These are phyloP conservation scores for Crotalus horridus DNA, from an alignment of 2,113 vertebrate species.

Conservation along the genomic window DNA sequence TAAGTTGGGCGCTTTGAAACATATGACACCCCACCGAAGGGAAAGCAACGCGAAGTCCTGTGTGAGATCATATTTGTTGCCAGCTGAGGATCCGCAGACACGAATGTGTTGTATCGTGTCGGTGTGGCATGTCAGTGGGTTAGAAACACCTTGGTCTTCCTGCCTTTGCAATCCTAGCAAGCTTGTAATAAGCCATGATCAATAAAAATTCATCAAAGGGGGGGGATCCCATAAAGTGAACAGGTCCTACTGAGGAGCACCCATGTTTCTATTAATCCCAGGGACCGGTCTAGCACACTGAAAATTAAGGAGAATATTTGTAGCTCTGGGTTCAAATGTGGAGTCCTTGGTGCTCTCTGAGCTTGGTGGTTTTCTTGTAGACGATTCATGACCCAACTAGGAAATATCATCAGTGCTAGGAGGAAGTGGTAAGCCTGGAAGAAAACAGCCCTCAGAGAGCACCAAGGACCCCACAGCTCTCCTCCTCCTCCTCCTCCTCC, in stretches of 20 bases:
- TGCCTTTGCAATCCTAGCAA: neutral
- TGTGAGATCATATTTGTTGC: neutral
- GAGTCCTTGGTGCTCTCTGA: no score
- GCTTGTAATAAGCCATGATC: neutral
- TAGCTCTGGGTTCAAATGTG: no score
- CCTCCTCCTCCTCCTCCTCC: no score
- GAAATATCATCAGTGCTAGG: no score
- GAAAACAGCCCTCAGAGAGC: no score
- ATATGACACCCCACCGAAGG: neutral
- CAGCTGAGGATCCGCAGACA: neutral
- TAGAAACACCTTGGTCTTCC: neutral
- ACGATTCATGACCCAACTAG: no score
- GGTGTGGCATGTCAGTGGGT: neutral
- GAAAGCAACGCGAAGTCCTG: neutral
- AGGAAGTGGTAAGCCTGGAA: no score
- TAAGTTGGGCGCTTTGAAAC: neutral
- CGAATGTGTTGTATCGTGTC: neutral
- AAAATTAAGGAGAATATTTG: neutral
- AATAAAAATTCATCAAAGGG: neutral
- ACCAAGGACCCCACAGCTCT: no score
- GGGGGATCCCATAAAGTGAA: neutral
- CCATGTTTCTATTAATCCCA: neutral
- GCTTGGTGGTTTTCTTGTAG: no score
- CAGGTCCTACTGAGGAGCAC: neutral
- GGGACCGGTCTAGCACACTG: no score